phyloP scores from a whole-genome alignment of 37 sponge, comb jelly and placozoan genomes.

The Aplysina aerophoba region DNA sequence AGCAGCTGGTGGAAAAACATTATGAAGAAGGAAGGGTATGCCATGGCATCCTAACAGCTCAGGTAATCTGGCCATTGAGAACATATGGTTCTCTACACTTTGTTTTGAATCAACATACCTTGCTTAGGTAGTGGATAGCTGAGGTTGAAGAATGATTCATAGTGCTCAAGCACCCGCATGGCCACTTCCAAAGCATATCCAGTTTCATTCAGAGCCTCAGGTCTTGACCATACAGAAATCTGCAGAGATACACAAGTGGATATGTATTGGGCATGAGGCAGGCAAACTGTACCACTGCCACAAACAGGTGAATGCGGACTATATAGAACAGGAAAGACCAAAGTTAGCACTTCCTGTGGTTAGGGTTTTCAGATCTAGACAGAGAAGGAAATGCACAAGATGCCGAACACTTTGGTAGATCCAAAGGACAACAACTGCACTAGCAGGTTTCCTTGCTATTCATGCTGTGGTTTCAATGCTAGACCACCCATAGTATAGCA shows the following conservation, averaged over 20 bases:
- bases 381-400: not conserved
- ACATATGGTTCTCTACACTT: not conserved
- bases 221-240: constrained; percentile 89
- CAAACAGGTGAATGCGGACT: too few relatives aligned
- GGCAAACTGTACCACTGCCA: too few relatives aligned
- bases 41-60: not conserved
- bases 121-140: constrained; percentile 90
- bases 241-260: constrained; percentile 25
- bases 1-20: too few relatives aligned
- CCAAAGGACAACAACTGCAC: too few relatives aligned
- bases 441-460: too few relatives aligned
- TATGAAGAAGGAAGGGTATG: not conserved
- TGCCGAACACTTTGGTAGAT: too few relatives aligned
- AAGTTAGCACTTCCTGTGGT: not conserved
- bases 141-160: constrained; percentile 80
- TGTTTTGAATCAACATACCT: constrained; percentile 55
- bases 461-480: too few relatives aligned
- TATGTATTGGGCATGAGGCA: not conserved
- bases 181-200: constrained; percentile 75
- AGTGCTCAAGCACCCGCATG: constrained; percentile 61
- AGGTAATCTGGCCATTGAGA: not conserved
- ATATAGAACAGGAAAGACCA: too few relatives aligned
- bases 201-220: constrained; percentile 60
- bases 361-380: not conserved
- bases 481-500: too few relatives aligned